Conservation (phyloP, 53 echinoderm and acorn worm genomes). For the Holothuria scabra region DNA sequence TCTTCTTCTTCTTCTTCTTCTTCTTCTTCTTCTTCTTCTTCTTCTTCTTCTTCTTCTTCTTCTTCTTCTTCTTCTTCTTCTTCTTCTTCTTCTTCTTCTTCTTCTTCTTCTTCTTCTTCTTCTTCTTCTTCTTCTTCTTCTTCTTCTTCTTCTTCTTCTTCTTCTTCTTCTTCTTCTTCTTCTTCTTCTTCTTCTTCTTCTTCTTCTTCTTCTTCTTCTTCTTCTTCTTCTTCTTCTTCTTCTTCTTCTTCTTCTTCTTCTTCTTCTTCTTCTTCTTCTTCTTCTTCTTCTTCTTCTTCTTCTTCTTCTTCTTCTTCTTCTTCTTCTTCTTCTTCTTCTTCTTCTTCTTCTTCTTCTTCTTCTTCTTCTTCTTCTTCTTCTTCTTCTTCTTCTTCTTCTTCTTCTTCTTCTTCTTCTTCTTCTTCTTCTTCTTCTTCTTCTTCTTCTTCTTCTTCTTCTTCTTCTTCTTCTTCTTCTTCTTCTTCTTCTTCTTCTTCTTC, state of each 20-base stretch:
- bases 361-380: background rate
- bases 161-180: background rate
- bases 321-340: constrained; percentile 11
- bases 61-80: background rate
- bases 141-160: background rate
- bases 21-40: background rate
- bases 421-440: background rate
- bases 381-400: constrained; percentile 17
- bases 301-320: background rate
- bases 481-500: background rate
- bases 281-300: background rate
- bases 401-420: background rate
- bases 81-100: background rate
- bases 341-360: background rate
- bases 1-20: constrained; percentile 1
- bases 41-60: background rate
- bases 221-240: constrained; percentile 1
- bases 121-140: background rate
- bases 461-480: background rate
- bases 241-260: background rate
- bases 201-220: background rate
- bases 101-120: constrained; percentile 7
- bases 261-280: background rate
- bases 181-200: background rate
- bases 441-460: constrained; percentile 4